These are phyloP conservation scores for Arizona elegans DNA, from an alignment of 2,113 vertebrate genomes.

Conservation along the genomic window DNA sequence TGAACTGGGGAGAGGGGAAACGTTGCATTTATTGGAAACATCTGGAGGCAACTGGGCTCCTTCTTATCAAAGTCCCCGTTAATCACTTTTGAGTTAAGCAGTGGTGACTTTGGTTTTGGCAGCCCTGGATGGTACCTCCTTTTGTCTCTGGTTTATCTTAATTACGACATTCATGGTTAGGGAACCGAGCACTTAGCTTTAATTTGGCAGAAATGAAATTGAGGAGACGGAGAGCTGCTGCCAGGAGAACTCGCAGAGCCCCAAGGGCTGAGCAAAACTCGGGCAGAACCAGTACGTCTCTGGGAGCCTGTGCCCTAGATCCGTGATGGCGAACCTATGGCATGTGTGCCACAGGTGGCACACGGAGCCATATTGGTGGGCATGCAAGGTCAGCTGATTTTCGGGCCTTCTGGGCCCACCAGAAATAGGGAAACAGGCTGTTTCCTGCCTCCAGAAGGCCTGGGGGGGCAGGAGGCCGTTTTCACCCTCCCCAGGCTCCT, in stretches of 20 bases:
- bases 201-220: conserved; percentile 9
- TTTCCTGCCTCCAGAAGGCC: no score
- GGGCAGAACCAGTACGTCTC: no score
- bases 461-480: no score
- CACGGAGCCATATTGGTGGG: no score
- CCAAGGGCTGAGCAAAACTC: neutral
- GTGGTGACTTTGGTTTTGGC: conserved; percentile 46
- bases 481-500: no score
- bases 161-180: conserved; percentile 57
- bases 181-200: conserved; percentile 41
- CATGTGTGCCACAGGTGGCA: no score
- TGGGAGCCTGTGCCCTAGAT: no score
- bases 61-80: conserved; percentile 50
- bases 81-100: conserved; percentile 59
- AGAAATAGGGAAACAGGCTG: no score
- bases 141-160: neutral
- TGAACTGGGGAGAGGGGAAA: conserved; percentile 22
- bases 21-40: conserved; percentile 60
- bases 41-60: conserved; percentile 50
- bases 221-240: neutral
- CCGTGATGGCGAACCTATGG: no score
- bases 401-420: no score
- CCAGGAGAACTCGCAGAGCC: neutral
- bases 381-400: no score
- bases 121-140: conserved; percentile 20